phyloP scores from a whole-genome alignment of 2,888 invertebrate species.

The Drosophila pegasa region DNA sequence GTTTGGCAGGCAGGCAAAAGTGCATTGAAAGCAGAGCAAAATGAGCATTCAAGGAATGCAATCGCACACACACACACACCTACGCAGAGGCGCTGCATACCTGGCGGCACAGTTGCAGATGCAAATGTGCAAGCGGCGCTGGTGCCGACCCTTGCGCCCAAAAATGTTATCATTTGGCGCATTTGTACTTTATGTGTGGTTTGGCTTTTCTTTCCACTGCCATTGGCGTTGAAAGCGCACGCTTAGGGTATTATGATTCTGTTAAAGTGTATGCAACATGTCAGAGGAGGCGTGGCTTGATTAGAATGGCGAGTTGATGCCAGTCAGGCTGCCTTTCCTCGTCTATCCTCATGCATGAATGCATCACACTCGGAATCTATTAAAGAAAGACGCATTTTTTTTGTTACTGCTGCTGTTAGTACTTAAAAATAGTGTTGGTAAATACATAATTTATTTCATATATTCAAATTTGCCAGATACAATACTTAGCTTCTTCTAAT shows the following conservation, averaged over 20 bases:
- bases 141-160: slow-evolving; percentile 18
- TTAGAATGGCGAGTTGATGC: too few species aligned
- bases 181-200: slow-evolving; percentile 58
- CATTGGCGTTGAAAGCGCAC: not conserved
- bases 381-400: too few species aligned
- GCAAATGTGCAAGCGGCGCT: slow-evolving; percentile 19
- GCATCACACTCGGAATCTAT: too few species aligned
- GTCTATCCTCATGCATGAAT: too few species aligned
- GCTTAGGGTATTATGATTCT: not conserved
- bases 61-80: slow-evolving; percentile 42
- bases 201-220: not conserved
- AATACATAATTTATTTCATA: too few species aligned
- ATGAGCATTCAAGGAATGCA: slow-evolving; percentile 76
- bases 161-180: slow-evolving; percentile 72
- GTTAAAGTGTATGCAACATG: not conserved
- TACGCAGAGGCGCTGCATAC: slow-evolving; percentile 11
- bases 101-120: slow-evolving; percentile 11
- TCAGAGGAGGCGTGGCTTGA: not conserved
- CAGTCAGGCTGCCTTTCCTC: too few species aligned
- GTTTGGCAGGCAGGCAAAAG: slow-evolving; percentile 28
- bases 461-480: too few species aligned
- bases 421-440: too few species aligned
- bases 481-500: too few species aligned
- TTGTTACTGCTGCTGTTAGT: too few species aligned
- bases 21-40: slow-evolving; percentile 54